phyloP scores from a whole-genome alignment of 2,888 invertebrate species.

The Lampropteryx suffumata region DNA sequence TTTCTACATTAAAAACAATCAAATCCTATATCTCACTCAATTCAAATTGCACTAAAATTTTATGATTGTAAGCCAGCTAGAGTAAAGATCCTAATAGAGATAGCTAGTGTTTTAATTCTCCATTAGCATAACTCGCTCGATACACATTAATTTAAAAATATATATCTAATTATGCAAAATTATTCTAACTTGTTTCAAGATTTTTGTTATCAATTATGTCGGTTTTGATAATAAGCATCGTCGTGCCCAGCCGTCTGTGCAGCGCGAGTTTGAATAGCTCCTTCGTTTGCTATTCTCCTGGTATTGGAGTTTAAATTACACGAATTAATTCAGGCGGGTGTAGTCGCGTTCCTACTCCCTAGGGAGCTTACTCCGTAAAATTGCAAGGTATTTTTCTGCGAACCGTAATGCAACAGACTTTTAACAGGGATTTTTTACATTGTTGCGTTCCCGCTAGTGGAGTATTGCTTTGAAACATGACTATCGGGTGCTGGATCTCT shows the following conservation, averaged over 20 bases:
- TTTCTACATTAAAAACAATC: no score
- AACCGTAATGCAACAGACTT: slow-evolving; percentile 21
- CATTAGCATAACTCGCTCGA: not conserved
- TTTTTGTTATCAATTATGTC: slow-evolving; percentile 2
- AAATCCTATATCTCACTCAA: no score
- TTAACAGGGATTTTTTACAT: not conserved
- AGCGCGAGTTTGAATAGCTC: slow-evolving; percentile 47
- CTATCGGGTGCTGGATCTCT: slow-evolving; percentile 5
- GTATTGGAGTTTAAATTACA: slow-evolving; percentile 74
- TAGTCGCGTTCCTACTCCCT: slow-evolving; percentile 51
- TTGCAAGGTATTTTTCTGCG: slow-evolving; percentile 43
- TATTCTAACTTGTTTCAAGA: slow-evolving; percentile 4
- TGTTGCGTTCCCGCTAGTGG: slow-evolving; percentile 11
- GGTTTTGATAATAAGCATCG: slow-evolving; percentile 9
- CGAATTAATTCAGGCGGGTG: slow-evolving; percentile 66
- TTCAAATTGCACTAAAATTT: no score
- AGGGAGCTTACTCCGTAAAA: slow-evolving; percentile 49
- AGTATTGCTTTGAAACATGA: slow-evolving; percentile 15
- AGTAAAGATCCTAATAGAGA: not conserved
- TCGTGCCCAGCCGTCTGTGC: not conserved
- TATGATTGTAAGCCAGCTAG: not conserved
- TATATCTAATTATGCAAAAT: slow-evolving; percentile 7
- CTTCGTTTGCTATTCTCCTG: slow-evolving; percentile 66
- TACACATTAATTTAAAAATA: not conserved
- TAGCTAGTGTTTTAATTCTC: not conserved